These are phyloP conservation scores for Poecilobothrus nobilitatus DNA, from an alignment of 2,888 invertebrate species.

Conservation along the genomic window DNA sequence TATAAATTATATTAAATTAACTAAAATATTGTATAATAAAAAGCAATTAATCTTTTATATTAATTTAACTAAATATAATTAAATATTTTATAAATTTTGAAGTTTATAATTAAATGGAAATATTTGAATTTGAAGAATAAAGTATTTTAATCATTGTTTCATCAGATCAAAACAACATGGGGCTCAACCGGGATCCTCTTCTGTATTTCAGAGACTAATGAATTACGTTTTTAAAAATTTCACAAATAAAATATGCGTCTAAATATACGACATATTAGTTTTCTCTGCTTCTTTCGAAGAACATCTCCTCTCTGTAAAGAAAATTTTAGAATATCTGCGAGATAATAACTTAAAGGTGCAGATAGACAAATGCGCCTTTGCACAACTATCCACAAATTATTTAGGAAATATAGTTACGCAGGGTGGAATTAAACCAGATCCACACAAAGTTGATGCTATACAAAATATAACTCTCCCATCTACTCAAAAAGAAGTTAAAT, in stretches of 20 bases:
- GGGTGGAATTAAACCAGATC: slow-evolving; percentile 20
- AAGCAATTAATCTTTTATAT: no score
- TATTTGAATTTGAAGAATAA: no score
- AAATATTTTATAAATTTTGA: no score
- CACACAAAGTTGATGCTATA: slow-evolving; percentile 12
- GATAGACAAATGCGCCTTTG: slow-evolving; percentile 20
- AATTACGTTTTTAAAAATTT: slow-evolving; percentile 20
- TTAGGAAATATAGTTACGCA: slow-evolving; percentile 20
- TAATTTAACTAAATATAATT: no score
- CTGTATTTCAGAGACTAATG: slow-evolving; percentile 21
- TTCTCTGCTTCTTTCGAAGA: slow-evolving; percentile 20
- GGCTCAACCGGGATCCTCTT: no score
- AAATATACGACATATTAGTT: slow-evolving; percentile 22
- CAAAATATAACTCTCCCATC: slow-evolving; percentile 16
- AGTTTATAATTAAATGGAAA: no score
- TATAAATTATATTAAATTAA: no score
- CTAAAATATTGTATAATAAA: no score
- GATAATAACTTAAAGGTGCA: slow-evolving; percentile 19
- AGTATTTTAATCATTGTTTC: no score
- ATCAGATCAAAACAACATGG: no score
- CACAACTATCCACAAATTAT: slow-evolving; percentile 17
- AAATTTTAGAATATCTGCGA: slow-evolving; percentile 17
- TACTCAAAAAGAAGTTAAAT: slow-evolving; percentile 21
- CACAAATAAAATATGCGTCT: slow-evolving; percentile 19
- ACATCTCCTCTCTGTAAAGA: slow-evolving; percentile 15